These are phyloP conservation scores for Ceratotherium simum DNA, from an alignment of 2,113 vertebrate genomes.

Conservation along the genomic window DNA sequence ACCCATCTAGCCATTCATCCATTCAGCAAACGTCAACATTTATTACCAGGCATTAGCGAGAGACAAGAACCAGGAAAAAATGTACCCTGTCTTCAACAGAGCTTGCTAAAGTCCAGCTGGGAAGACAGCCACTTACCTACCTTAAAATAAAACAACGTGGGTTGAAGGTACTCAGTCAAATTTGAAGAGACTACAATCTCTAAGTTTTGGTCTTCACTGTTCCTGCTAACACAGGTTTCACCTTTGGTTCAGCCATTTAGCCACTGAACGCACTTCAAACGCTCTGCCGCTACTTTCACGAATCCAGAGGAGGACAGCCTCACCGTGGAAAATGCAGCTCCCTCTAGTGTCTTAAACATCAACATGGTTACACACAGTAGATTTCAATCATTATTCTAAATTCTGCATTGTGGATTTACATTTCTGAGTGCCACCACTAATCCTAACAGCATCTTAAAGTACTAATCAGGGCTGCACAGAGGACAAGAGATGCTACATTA, in stretches of 20 bases:
- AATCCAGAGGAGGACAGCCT: rapidly evolving
- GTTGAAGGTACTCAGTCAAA: background rate
- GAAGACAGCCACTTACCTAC: background rate
- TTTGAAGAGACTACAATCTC: background rate
- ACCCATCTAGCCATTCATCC: background rate
- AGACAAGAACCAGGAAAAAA: background rate
- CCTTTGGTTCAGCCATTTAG: background rate
- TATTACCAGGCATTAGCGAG: background rate
- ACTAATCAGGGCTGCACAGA: background rate
- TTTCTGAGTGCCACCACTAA: background rate
- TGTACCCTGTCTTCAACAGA: background rate
- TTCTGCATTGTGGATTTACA: background rate
- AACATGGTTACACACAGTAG: background rate
- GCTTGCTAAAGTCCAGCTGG: background rate
- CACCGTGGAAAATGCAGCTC: rapidly evolving
- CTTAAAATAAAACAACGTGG: background rate
- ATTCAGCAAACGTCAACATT: background rate
- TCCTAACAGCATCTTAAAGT: background rate
- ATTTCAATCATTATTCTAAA: background rate
- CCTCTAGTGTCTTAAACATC: background rate
- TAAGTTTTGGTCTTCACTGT: background rate
- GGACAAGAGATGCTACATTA: background rate
- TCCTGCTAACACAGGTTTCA: background rate
- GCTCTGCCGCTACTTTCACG: background rate
- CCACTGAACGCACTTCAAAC: background rate